phyloP scores from a whole-genome alignment of 2,113 vertebrate genomes.

The Lepisosteus oculatus region DNA sequence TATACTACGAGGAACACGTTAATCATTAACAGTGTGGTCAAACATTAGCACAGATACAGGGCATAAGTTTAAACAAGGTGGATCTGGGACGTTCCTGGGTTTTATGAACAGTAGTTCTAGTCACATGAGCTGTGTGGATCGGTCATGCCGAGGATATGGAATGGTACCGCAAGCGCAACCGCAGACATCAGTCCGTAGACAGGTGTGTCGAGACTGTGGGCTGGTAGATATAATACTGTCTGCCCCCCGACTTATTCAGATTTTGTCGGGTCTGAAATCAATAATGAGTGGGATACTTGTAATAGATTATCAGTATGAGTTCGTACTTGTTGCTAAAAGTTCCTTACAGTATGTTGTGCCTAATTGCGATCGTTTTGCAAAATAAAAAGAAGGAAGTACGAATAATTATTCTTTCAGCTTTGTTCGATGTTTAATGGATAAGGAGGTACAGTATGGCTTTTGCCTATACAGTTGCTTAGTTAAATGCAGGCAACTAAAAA shows the following conservation, averaged over 20 bases:
- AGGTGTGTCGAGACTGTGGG: neutral
- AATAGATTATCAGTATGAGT: neutral
- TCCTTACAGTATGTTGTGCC: neutral
- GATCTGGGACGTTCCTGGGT: neutral
- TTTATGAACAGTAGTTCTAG: neutral
- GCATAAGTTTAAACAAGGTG: too few relatives aligned
- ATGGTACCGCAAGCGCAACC: neutral
- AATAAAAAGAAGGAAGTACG: neutral
- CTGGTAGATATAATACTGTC: too few relatives aligned
- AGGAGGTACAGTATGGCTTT: too few relatives aligned
- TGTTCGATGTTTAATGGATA: too few relatives aligned
- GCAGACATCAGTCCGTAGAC: neutral
- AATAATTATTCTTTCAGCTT: too few relatives aligned
- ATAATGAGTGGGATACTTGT: neutral
- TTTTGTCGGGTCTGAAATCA: too few relatives aligned
- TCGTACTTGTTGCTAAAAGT: neutral
- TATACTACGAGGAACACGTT: neutral
- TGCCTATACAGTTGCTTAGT: too few relatives aligned
- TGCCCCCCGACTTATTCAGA: too few relatives aligned
- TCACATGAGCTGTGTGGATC: neutral
- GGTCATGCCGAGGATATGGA: neutral
- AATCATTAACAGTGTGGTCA: conserved; percentile 7
- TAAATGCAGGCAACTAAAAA: too few relatives aligned
- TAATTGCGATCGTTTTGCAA: neutral
- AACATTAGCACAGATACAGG: conserved; percentile 2